Base-by-base conservation (phyloP, 2,113 vertebrate genomes). In the Ranitomeya variabilis region DNA sequence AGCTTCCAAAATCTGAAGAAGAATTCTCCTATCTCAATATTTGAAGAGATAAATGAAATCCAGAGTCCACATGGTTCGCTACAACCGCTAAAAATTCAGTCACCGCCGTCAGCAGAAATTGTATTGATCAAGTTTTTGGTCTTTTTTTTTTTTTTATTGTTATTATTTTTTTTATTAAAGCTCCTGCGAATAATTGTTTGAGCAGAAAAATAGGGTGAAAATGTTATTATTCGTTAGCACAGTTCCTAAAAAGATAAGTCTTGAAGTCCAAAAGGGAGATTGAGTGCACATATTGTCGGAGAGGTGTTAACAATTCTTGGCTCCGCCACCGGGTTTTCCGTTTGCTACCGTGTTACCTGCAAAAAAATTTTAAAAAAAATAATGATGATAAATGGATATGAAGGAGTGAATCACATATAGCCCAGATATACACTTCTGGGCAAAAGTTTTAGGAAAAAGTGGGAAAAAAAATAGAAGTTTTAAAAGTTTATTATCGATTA, bases 341-440 rank as follows among this genome's bases (percentile, higher is more conserved):
- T 95, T 94, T 91, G 97, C 96, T 99, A 99, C 97, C 97, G 97
- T n/a, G 97, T 99, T 81, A 99, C 98, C 98, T 99, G 81, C 19
- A 93, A 95, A 90, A 91, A 93, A 23, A 87, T 31, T 1, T 1
- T 31, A 6, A 60, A 54, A 8, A 21, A 14, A 13, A 87, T 14
- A 18, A 57, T n/a, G 54, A 52, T 52, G 66, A 31, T 64, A 52
- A 4, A 31, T 12, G 31, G 31, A 14, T 14, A 6, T 19, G 19
- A 64, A 4, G 19, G 13, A 7, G 19, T 64, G 62, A 7, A 21
- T 21, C 13, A 13, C 62, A 64, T 8, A 64, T 64, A 19, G 37
- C 37, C 3, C 37, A 45, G 3, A 45, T 45, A 45, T 45, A 45
- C 37, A 45, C 37, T 45, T 45, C 37, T 45, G 37, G 37, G 37